Base-by-base conservation (phyloP, 2,797 vertebrate genomes). In the Gymnodraco acuticeps region DNA sequence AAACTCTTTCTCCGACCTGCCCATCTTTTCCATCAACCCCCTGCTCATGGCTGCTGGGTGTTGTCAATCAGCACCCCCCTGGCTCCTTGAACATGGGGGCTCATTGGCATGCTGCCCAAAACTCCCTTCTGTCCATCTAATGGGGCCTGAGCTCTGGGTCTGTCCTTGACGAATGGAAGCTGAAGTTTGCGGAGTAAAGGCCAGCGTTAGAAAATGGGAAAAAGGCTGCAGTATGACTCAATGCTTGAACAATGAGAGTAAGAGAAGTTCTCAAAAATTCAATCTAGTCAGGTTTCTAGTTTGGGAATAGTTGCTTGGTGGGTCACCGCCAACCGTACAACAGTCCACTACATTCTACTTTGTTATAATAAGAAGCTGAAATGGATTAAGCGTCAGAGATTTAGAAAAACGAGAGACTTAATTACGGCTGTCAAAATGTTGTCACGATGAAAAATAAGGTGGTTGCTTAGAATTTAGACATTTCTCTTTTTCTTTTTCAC, bases 11-110 rank as follows among this genome's bases (percentile, higher is more conserved):
- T 73, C 64, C 54, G 81, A 88, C 70, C 87, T 87, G 83, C 73
- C 79, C 84, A 84, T 90, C 88, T 81, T 87, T 85, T 81, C 80
- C 79, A 77, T 85, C 73, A 12, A 67, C 74, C 83, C 74, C 74
- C 73, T 80, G 73, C 80, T 82, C 75, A 61, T 84, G 83, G 84
- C 92, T 93, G 92, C 91, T 93, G 92, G 91, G 85, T 62, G 87
- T 87, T 90, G 90, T 94, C 93, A 91, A 77, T 94, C 91, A 93
- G 84, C 93, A 91, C 85, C 82, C 82, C 33, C 56, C 77, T 38
- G 53, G 64, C 73, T 85, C 83, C 89, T 82, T 87, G 77, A 90
- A 89, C 92, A 87, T 71, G 83, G 88, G 80, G 92, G 85, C 83
- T 87, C 80, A 85, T 83, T 92, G 92, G 89, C 89, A 81, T 1